A percentile compares a stretch with the other conserved stretches of the same genome.
These are phyloP conservation scores for Paratilapia polleni DNA, from an alignment of 2,113 vertebrate species.

Conservation along the genomic window DNA sequence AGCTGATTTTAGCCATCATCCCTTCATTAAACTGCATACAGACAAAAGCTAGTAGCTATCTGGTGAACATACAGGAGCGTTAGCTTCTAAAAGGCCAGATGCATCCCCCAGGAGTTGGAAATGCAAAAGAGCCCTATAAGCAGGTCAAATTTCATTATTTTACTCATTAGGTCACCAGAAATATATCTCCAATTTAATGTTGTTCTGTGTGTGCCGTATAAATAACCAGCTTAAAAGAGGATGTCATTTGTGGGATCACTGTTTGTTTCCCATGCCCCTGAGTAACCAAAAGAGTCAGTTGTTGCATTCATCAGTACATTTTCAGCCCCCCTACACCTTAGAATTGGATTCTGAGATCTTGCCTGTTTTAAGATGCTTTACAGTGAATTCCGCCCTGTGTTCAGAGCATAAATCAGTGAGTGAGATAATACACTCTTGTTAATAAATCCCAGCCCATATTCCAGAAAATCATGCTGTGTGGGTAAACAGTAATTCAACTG, in stretches of 20 bases:
- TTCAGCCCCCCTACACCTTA: neutral
- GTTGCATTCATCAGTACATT: neutral
- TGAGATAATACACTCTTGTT: constrained; percentile 19
- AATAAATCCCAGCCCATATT: constrained; percentile 2
- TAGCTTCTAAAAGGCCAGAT: neutral
- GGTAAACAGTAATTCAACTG: constrained; percentile 29
- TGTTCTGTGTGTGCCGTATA: neutral
- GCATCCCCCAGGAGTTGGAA: neutral
- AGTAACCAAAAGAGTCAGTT: rapidly evolving
- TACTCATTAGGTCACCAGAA: neutral
- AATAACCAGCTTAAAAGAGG: neutral
- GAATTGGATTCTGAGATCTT: neutral
- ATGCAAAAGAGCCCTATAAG: neutral
- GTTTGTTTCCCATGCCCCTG: neutral
- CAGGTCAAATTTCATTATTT: neutral
- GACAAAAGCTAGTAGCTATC: neutral
- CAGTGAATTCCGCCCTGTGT: neutral
- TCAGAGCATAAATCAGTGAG: constrained; percentile 11
- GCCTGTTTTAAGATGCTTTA: neutral
- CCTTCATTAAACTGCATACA: neutral
- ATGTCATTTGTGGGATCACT: neutral
- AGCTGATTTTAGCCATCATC: neutral
- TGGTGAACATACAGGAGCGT: neutral
- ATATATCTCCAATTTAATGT: neutral
- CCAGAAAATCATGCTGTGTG: constrained; percentile 11